Evolutionary conservation across 1,140 invertebrate species (phyloP).

Genomic region (Acromyrmex charruanus): DNA sequence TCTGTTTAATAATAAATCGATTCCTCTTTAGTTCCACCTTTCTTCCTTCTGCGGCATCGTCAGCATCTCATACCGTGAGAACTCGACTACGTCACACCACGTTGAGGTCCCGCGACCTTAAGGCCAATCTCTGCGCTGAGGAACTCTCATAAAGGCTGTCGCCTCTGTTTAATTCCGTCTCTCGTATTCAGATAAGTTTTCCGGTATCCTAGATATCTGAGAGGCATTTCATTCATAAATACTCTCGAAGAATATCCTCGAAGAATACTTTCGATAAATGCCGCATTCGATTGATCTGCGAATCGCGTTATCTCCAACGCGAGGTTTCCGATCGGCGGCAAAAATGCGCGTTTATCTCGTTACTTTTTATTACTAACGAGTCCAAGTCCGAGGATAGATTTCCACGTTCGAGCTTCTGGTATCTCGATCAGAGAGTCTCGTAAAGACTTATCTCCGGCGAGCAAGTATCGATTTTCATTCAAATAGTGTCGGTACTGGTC

Average conservation of each 20-base stretch:
- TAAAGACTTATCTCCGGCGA: not conserved
- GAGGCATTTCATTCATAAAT: not conserved
- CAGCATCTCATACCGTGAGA: conserved; percentile 40
- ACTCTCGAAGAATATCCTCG: not conserved
- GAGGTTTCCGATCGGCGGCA: not conserved
- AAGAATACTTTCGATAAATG: not conserved
- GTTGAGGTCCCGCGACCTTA: conserved; percentile 28
- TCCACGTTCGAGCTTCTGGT: conserved; percentile 13
- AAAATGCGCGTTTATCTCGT: conserved; percentile 31
- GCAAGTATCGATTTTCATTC: conserved; percentile 20
- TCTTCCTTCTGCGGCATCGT: not conserved
- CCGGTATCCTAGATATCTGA: conserved; percentile 2
- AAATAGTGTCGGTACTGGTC: not conserved
- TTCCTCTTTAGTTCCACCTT: conserved; percentile 26
- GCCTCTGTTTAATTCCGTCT: conserved; percentile 17
- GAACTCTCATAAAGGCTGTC: not conserved
- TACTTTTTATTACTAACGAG: conserved; percentile 28
- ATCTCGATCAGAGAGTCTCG: not conserved
- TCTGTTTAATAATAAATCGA: conserved; percentile 38
- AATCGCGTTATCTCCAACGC: conserved; percentile 12
- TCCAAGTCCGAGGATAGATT: not conserved
- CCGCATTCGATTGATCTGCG: not conserved
- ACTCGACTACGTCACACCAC: conserved; percentile 32
- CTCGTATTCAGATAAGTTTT: conserved; percentile 5
- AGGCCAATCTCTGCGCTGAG: not conserved